phyloP scores from a whole-genome alignment of 2,113 vertebrate species.

The Chloropsis hardwickii region DNA sequence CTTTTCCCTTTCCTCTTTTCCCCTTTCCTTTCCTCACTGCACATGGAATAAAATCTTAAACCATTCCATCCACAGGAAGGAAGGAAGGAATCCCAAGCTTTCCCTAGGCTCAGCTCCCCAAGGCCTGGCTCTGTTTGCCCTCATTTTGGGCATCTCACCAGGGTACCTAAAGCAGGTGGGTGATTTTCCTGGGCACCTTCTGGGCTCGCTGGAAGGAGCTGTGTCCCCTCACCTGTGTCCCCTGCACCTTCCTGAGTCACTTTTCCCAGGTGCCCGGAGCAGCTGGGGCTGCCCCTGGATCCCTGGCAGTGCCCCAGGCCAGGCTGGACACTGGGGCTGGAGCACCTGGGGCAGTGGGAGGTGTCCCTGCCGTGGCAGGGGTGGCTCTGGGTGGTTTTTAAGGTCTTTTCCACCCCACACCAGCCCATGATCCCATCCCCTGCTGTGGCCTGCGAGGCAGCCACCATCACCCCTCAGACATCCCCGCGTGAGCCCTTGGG shows the following conservation, averaged over 20 bases:
- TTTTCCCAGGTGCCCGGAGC: not conserved
- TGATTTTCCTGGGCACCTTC: not conserved
- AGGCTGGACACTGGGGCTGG: accelerated
- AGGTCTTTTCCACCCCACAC: not conserved
- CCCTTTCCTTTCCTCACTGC: not conserved
- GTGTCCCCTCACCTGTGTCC: not conserved
- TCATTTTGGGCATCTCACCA: not conserved
- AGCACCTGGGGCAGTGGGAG: accelerated
- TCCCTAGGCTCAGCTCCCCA: not conserved
- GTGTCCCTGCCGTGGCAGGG: not conserved
- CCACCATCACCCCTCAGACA: accelerated
- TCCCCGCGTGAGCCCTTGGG: not conserved
- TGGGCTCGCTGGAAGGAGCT: not conserved
- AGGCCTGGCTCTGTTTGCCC: not conserved
- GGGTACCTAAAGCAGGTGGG: not conserved
- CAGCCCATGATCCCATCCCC: accelerated
- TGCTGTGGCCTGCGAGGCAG: accelerated
- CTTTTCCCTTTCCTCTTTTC: too few species aligned
- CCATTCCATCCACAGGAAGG: not conserved
- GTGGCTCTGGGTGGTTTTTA: accelerated
- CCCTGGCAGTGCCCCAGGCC: not conserved
- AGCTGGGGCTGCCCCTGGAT: not conserved
- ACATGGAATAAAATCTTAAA: not conserved
- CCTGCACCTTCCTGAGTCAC: too few species aligned
- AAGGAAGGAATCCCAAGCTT: not conserved